Base-by-base conservation (phyloP, 2,113 vertebrate genomes). In the Phaetusa simplex region DNA sequence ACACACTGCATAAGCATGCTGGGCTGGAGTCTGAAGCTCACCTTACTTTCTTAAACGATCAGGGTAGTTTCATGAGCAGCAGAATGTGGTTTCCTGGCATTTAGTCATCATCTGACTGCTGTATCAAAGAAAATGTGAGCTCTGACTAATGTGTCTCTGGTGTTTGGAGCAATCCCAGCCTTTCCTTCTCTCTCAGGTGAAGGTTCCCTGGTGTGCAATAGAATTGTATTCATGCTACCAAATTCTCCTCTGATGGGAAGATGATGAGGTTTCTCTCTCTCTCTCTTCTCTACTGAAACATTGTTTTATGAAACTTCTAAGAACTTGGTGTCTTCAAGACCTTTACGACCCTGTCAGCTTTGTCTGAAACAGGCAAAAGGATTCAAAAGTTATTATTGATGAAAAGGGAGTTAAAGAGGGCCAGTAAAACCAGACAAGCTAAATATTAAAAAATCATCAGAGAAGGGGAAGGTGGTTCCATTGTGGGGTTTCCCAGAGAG, bases 1-100 rank as follows among this genome's bases (percentile, higher is more conserved):
- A 11, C 11, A 53, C 1, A 0, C 11, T 70, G 32, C 1, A 2
- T 6, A 23, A 24, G 80, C 8, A 26, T 13, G 12, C 20, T 2
- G 10, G 36, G 53, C 24, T 24, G 19, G 38, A 70, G 38, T 20
- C n/a, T 58, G 47, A 67, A 74, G 38, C 20, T 86, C 14, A n/a
- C 7, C 40, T 71, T 42, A 5, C 14, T 45, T 74, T 36, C 45
- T 40, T 56, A 64, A 66, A 65, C 15, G 58, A 36, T 34, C 67
- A 53, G 16, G 12, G 26, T 18, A 40, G 40, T 9, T 79, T 52
- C 29, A 45, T 32, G 27, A 74, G 19, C 17, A 85, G 27, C 32
- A 72, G 29, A 61, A 36, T 5, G 2, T 6, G 14, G 5, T 80
- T 88, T 59, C 8, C 27, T 36, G 12, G 27, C 72, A n/a, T 58